Percentiles rank a stretch among this genome's conserved stretches.
Evolutionary conservation across 2,797 vertebrate genomes (phyloP).

Genomic region (Sebastes melanostomus): DNA sequence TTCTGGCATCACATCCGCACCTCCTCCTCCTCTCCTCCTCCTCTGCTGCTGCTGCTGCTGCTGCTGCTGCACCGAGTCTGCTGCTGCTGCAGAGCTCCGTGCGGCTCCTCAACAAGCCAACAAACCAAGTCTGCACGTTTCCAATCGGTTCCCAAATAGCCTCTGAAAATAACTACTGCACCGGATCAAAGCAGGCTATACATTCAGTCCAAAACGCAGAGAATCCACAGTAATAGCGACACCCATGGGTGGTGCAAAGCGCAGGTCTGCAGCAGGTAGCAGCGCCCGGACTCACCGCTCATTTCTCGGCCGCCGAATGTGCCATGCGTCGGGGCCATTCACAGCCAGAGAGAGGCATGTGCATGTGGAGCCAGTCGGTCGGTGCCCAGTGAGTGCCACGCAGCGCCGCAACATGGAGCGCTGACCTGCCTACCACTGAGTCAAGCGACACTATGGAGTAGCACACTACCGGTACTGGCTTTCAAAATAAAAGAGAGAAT

Average conservation of each 20-base stretch:
- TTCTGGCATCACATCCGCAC: constrained; percentile 60
- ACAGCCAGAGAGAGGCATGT: constrained; percentile 30
- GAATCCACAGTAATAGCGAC: constrained; percentile 49
- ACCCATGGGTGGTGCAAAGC: constrained; percentile 42
- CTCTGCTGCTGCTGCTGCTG: constrained; percentile 12
- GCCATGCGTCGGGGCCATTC: constrained; percentile 25
- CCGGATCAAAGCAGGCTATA: constrained; percentile 34
- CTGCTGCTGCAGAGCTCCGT: constrained; percentile 61
- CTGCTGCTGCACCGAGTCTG: constrained; percentile 16
- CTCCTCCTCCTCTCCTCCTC: constrained; percentile 28
- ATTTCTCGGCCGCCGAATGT: constrained; percentile 5
- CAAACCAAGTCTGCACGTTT: constrained; percentile 28
- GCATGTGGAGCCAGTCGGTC: constrained; percentile 29
- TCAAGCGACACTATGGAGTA: constrained; percentile 1
- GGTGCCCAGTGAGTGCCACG: constrained; percentile 76
- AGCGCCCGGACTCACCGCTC: constrained; percentile 5
- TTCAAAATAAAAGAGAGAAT: constrained; percentile 52
- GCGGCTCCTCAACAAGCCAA: constrained; percentile 14
- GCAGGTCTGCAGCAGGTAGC: constrained; percentile 55
- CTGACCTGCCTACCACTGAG: constrained; percentile 42
- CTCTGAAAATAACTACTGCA: constrained; percentile 49
- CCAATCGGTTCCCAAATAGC: constrained; percentile 37
- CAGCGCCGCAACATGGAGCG: constrained; percentile 76
- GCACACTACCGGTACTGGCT: constrained; percentile 10
- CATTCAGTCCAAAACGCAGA: constrained; percentile 26